phyloP scores from a whole-genome alignment of 2,797 vertebrate genomes.

The Serranus cabrilla region DNA sequence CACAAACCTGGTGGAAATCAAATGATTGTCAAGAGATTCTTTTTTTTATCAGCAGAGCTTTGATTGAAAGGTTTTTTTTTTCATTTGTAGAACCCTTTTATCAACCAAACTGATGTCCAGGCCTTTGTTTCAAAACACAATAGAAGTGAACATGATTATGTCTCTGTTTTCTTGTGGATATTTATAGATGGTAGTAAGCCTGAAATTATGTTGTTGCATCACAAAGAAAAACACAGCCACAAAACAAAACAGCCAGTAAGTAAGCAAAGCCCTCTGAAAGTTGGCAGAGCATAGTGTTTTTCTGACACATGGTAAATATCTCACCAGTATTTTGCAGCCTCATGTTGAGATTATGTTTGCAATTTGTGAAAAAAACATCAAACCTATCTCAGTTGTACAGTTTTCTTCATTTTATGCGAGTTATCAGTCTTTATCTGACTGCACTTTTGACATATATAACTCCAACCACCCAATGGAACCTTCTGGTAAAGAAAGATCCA shows the following conservation, averaged over 20 bases:
- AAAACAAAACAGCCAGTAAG: constrained; percentile 43
- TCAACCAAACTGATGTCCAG: constrained; percentile 14
- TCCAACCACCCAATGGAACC: background rate
- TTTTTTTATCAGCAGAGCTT: background rate
- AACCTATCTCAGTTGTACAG: background rate
- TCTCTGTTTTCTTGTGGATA: constrained; percentile 54
- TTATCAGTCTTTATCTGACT: background rate
- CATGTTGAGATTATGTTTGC: constrained; percentile 1
- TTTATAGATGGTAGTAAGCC: constrained; percentile 48
- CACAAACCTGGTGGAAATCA: background rate
- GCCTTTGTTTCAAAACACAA: constrained; percentile 46
- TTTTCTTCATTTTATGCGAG: background rate
- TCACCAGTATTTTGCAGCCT: constrained; percentile 6
- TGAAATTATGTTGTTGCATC: constrained; percentile 63
- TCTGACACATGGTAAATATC: constrained; percentile 17
- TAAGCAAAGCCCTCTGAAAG: constrained; percentile 32
- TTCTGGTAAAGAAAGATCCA: background rate
- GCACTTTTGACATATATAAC: background rate
- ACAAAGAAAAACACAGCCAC: constrained; percentile 55
- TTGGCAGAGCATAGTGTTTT: constrained; percentile 32
- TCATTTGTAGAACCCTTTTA: constrained; percentile 7
- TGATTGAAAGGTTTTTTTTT: background rate
- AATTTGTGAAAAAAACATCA: background rate
- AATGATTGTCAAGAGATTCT: no score
- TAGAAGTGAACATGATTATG: constrained; percentile 17